These are phyloP conservation scores for Neoascia interrupta DNA, from an alignment of 2,888 invertebrate species.

Conservation along the genomic window DNA sequence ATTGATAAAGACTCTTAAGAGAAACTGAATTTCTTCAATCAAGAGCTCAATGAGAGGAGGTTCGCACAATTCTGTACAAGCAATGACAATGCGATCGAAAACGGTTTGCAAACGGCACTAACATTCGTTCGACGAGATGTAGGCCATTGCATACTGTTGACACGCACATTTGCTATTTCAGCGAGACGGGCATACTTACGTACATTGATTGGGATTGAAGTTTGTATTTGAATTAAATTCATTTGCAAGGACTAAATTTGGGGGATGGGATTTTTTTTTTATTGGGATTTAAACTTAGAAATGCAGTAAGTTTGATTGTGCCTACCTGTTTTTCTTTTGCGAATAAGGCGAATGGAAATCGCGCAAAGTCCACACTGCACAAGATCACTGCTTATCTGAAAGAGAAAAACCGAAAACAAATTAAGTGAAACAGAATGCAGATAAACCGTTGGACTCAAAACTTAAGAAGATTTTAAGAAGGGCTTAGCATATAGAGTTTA, in stretches of 20 bases:
- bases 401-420: neutral
- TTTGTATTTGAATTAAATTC: conserved; percentile 20
- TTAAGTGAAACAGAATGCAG: neutral
- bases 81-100: conserved; percentile 35
- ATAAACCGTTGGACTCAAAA: too few species aligned
- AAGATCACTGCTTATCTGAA: conserved; percentile 88
- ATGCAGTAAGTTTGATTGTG: conserved; percentile 26
- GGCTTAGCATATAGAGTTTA: too few species aligned
- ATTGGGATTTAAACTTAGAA: conserved; percentile 49
- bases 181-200: conserved; percentile 53
- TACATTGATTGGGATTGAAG: conserved; percentile 28
- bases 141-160: too few species aligned
- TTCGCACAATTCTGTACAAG: conserved; percentile 21
- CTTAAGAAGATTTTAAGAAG: neutral
- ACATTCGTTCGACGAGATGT: too few species aligned
- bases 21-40: too few species aligned
- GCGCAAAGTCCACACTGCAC: conserved; percentile 87
- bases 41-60: too few species aligned
- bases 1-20: conserved; percentile 25
- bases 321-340: conserved; percentile 92
- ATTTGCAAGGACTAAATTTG: conserved; percentile 51
- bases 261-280: conserved; percentile 57
- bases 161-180: neutral
- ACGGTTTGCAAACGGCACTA: conserved; percentile 50
- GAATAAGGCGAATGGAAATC: conserved; percentile 89